These are phyloP conservation scores for Campoplex nolae DNA, from an alignment of 2,888 invertebrate species.

Conservation along the genomic window DNA sequence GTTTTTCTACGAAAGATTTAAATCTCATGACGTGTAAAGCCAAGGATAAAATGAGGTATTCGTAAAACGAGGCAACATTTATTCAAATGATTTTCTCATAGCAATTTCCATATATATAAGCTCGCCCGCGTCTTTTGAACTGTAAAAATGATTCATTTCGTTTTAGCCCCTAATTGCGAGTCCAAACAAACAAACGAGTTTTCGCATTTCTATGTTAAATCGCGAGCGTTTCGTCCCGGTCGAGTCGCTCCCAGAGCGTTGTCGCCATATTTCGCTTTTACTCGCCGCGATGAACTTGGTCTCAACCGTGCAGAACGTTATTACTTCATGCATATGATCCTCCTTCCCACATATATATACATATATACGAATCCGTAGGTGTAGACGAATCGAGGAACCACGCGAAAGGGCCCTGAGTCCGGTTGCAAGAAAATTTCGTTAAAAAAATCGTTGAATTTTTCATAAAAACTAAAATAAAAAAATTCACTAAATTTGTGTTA, in stretches of 20 bases:
- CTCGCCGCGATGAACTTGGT: constrained; percentile 70
- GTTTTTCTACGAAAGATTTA: constrained; percentile 4
- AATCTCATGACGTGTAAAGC: neutral
- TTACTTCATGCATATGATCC: constrained; percentile 65
- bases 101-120: neutral
- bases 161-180: neutral
- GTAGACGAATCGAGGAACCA: neutral
- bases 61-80: neutral
- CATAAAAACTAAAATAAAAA: neutral
- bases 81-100: neutral
- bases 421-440: constrained; percentile 20
- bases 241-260: constrained; percentile 62
- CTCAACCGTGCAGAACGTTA: constrained; percentile 72
- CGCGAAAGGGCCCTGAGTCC: constrained; percentile 19
- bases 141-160: neutral
- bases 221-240: constrained; percentile 56
- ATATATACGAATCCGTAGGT: neutral
- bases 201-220: constrained; percentile 13
- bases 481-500: no score
- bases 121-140: neutral
- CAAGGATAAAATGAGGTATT: neutral
- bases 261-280: constrained; percentile 70
- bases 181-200: neutral
- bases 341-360: constrained; percentile 11
- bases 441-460: neutral